Evolutionary conservation across 2,888 invertebrate species (phyloP), one percentile per base, ranked within the genome.

Genomic region (Agrilus mali): DNA sequence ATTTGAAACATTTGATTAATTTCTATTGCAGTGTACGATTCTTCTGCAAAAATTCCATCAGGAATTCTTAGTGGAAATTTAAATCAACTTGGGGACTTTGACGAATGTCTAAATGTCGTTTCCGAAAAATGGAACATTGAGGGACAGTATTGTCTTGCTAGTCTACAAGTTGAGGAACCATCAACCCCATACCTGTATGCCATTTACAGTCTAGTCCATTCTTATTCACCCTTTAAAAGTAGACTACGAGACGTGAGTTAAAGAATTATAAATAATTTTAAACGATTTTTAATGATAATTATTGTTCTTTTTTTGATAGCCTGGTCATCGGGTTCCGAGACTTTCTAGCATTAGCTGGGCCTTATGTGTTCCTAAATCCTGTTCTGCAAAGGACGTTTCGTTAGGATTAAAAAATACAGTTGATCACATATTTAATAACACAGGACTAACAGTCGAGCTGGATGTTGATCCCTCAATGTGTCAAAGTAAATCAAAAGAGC

Each of bases 341-440:
- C 81, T 75, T 54, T 76, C 77, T 4, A 71, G 75, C 13, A 69
- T 81, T 39, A 77, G 79, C 51, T 82, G 81, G 81, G 81, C 75
- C 3, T 57, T 81, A 12, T 82, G 82, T 55, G 70, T 78, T n/a
- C 82, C 82, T 2, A 67, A 73, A 4, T 68, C 72, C 1, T 82
- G 82, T 58, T 68, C 70, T 1, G 49, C 72, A 7, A 56, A 64
- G 16, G 81, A 82, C 54, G 74, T 80, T 2, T 73, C 78, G 56
- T 61, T 68, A 14, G 73, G 74, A 2, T 61, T 80, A 27, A 66
- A 65, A 37, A 66, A 71, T 38, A 68, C 65, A 3, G 55, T 79
- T 10, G 60, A 61, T 4, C 67, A 65, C 37, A 65, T 77, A 48
- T 65, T 74, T 1, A 59, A 65, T 4, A 64, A 68, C 2, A 77